Evolutionary conservation across 2,797 vertebrate species (phyloP).

Genomic region (Cryptoprocta ferox): DNA sequence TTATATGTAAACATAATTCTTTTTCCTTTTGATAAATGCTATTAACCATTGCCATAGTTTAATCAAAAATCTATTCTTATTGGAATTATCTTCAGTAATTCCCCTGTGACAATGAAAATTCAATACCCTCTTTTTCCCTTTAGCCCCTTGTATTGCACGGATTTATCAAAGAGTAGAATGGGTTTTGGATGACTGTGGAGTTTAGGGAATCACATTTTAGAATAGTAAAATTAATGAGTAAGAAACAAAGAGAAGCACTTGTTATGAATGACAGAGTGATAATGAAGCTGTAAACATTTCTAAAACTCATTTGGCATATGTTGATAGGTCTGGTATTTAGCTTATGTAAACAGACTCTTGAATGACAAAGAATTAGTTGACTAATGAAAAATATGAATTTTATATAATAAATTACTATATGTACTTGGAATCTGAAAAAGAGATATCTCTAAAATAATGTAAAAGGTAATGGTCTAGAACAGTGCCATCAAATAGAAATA

Average conservation of each 20-base stretch:
- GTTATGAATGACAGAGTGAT: slow-evolving; percentile 37
- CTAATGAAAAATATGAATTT: slow-evolving; percentile 36
- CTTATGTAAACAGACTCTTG: slow-evolving; percentile 15
- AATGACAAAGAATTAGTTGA: slow-evolving; percentile 47
- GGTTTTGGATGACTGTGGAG: slow-evolving; percentile 11
- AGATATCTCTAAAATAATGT: background rate
- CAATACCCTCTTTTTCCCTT: background rate
- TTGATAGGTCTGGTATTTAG: slow-evolving; percentile 45
- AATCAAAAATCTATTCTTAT: slow-evolving; percentile 41
- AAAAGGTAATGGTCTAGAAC: background rate
- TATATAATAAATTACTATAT: background rate
- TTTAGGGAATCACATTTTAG: slow-evolving; percentile 10
- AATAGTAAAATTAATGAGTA: slow-evolving; percentile 37
- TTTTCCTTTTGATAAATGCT: background rate
- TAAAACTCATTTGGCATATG: slow-evolving; percentile 46
- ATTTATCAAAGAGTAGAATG: slow-evolving; percentile 45
- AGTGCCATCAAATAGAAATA: background rate
- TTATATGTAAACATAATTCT: background rate
- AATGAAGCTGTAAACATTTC: slow-evolving; percentile 55
- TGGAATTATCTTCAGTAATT: slow-evolving; percentile 47
- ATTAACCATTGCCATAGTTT: background rate
- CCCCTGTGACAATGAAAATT: slow-evolving; percentile 41
- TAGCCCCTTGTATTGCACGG: background rate
- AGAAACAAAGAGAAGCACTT: slow-evolving; percentile 22
- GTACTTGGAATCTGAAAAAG: slow-evolving; percentile 3